Base-by-base conservation (phyloP, 2,797 vertebrate species). In the Neomorphus geoffroyi region DNA sequence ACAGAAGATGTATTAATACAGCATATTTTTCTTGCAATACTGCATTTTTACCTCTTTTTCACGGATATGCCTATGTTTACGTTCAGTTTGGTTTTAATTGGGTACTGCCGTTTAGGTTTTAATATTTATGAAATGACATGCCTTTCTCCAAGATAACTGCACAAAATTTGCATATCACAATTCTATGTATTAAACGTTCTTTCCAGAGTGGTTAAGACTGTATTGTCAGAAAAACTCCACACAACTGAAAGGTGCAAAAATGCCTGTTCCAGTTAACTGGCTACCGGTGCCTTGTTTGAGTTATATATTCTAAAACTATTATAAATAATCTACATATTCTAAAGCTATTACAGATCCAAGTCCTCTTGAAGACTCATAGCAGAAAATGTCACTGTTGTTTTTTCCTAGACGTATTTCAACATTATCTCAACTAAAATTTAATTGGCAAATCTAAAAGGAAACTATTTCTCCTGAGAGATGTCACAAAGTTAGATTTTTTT, bases 1-100 rank as follows among this genome's bases (percentile, higher is more conserved):
- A 90, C 78, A 94, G 39, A 82, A 96, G 83, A 95, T 90, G 41
- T 90, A 96, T 97, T 96, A 96, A 97, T 97, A 88, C 10, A 56
- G 67, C 88, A n/a, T 88, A 90, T 95, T 94, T 93, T 78, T 96
- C 78, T 90, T 88, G 78, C 66, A 93, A 50, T 85, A 65, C 46
- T 84, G 80, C 75, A 82, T 96, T 96, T 97, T 96, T 87, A 75
- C 77, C 69, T 86, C 70, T 93, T 71, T 96, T 96, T 94, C 78
- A 90, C 86, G 64, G 79, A 50, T 75, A 70, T 28, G 33, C 48
- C 28, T 78, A 23, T 60, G 41, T 85, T 30, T 93, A 57, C 84
- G 45, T 77, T 92, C 70, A 85, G 65, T 90, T 97, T 95, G 88
- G 87, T 91, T 97, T 94, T 60, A 94, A 69, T 51, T 70, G 27